Percentiles rank a stretch among this genome's conserved stretches.
Conservation (phyloP, 30 jellyfish, hydroid and myxozoan species). For the Aurelia sp. region DNA sequence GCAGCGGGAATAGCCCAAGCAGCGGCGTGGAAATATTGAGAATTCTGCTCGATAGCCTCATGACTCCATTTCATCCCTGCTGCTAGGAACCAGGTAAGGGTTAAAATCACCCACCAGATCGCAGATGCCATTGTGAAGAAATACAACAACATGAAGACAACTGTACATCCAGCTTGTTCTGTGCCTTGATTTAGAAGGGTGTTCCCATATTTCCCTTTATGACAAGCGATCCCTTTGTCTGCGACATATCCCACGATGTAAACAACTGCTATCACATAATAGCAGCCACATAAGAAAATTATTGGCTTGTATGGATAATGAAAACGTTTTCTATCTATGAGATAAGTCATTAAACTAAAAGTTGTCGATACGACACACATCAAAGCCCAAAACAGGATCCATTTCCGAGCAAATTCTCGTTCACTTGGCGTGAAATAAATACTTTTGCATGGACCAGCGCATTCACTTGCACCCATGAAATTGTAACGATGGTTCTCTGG, state of each 20-base stretch:
- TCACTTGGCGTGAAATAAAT: constrained; percentile 82
- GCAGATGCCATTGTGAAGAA: constrained; percentile 98
- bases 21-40: constrained; percentile 99
- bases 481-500: constrained; percentile 80
- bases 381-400: constrained; percentile 96
- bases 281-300: constrained; percentile 95
- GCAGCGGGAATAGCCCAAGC: constrained; percentile 99
- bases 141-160: constrained; percentile 91
- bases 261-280: constrained; percentile 87
- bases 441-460: constrained; percentile 92
- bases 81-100: constrained; percentile 98
- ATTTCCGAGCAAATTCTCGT: constrained; percentile 93
- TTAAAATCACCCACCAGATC: constrained; percentile 98
- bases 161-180: constrained; percentile 97
- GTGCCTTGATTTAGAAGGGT: constrained; percentile 93
- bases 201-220: constrained; percentile 65
- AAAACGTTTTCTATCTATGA: constrained; percentile 92
- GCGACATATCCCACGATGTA: constrained; percentile 92
- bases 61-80: constrained; percentile 99
- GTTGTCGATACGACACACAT: constrained; percentile 93
- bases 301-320: constrained; percentile 98
- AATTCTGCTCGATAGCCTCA: constrained; percentile 96
- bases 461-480: constrained; percentile 91
- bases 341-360: constrained; percentile 85
- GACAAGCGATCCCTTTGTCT: constrained; percentile 85